These are phyloP conservation scores for Ascidia mentula DNA, from an alignment of 23 tunicate genomes.

Conservation along the genomic window DNA sequence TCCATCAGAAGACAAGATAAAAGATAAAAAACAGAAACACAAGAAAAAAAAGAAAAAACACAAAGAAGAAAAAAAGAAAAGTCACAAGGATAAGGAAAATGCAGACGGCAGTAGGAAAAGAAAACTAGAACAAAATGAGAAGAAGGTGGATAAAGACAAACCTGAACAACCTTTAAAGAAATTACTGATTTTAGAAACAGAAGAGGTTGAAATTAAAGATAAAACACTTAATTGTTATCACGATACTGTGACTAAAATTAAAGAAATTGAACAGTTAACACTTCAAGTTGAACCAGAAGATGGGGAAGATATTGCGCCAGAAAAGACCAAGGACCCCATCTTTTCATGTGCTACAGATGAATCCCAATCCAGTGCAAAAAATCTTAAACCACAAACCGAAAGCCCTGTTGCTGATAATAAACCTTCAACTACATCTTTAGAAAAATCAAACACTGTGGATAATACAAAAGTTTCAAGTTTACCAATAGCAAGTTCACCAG, in stretches of 20 bases:
- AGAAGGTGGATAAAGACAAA: not conserved
- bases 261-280: slow-evolving; percentile 24
- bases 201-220: slow-evolving; percentile 23
- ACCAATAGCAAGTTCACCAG: not conserved
- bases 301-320: not conserved
- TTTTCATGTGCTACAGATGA: too few relatives aligned
- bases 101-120: not conserved
- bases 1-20: not conserved
- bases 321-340: too few relatives aligned
- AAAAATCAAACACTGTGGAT: not conserved
- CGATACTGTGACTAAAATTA: slow-evolving; percentile 22
- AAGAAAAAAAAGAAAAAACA: slow-evolving; percentile 36
- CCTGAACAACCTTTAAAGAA: slow-evolving; percentile 6
- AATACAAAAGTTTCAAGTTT: not conserved
- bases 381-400: too few relatives aligned
- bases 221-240: slow-evolving; percentile 15
- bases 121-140: not conserved
- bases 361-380: too few relatives aligned
- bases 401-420: too few relatives aligned
- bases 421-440: not conserved
- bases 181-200: not conserved
- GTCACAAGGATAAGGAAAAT: slow-evolving; percentile 11
- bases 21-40: slow-evolving; percentile 29
- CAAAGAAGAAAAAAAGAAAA: slow-evolving; percentile 36
- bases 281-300: slow-evolving; percentile 16